phyloP scores from a whole-genome alignment of 2,113 vertebrate species.

The Choloepus hoffmanni region DNA sequence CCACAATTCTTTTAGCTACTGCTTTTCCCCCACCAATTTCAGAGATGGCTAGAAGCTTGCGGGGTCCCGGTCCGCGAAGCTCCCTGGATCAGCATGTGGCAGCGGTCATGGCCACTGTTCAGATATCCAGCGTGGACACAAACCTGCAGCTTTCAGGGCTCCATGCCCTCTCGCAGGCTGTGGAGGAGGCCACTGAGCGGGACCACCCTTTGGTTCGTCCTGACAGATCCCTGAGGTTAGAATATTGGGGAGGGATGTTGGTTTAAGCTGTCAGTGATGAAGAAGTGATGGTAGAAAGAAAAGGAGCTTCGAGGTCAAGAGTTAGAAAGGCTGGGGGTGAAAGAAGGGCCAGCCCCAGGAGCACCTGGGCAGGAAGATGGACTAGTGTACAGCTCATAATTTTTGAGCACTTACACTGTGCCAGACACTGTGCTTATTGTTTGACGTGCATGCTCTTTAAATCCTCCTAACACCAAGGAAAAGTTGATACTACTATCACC shows the following conservation, averaged over 20 bases:
- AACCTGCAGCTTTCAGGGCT: slow-evolving; percentile 89
- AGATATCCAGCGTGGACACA: slow-evolving; percentile 86
- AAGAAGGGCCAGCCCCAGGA: not conserved
- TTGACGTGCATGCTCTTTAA: not conserved
- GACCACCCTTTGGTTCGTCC: slow-evolving; percentile 76
- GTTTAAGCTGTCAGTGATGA: not conserved
- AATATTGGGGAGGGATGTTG: not conserved
- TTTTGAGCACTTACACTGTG: not conserved
- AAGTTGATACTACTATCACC: not conserved
- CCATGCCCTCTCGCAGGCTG: slow-evolving; percentile 86
- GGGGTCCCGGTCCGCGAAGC: slow-evolving; percentile 86
- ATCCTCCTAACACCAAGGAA: not conserved
- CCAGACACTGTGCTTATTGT: not conserved
- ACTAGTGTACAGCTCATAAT: not conserved
- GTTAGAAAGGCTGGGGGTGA: not conserved
- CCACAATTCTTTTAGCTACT: not conserved
- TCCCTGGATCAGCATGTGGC: slow-evolving; percentile 86
- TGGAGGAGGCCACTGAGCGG: slow-evolving; percentile 88
- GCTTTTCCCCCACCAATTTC: slow-evolving; percentile 57
- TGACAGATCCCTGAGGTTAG: slow-evolving; percentile 77
- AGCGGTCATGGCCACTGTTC: slow-evolving; percentile 89
- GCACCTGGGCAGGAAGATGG: not conserved
- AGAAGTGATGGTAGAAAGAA: rapidly evolving
- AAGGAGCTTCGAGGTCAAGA: not conserved
- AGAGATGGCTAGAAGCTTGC: slow-evolving; percentile 86